A percentile compares a stretch with the other conserved stretches of the same genome.
phyloP scores from a whole-genome alignment of 2,113 vertebrate genomes.

The Stomatorhinus ivindoensis region DNA sequence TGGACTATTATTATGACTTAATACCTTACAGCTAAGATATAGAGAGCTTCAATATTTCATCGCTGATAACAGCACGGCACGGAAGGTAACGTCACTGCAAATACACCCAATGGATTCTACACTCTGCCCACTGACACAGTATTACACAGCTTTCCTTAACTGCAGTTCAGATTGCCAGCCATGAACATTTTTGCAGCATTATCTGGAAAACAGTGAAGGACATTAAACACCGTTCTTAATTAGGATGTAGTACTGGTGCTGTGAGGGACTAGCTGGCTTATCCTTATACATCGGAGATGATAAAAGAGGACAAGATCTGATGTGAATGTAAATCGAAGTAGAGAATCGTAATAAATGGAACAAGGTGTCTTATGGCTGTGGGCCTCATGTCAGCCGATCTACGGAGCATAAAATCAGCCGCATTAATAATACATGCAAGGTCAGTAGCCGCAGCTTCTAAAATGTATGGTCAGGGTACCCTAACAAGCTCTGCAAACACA shows the following conservation, averaged over 20 bases:
- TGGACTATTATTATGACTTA: constrained; percentile 2
- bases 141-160: neutral
- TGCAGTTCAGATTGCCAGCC: neutral
- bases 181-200: neutral
- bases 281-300: neutral
- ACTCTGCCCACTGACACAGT: neutral
- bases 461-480: neutral
- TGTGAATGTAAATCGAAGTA: neutral
- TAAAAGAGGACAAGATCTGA: neutral
- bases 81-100: too few relatives aligned
- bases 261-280: neutral
- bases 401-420: constrained; percentile 45
- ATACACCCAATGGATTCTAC: neutral
- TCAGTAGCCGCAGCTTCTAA: constrained; percentile 20
- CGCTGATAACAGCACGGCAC: neutral
- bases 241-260: neutral
- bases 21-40: neutral
- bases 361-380: constrained; percentile 41
- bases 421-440: constrained; percentile 44
- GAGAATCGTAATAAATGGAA: constrained; percentile 37
- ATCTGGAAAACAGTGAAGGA: neutral
- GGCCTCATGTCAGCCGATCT: constrained; percentile 44
- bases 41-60: neutral
- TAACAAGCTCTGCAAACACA: neutral
- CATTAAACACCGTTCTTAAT: neutral